Conservation (phyloP, 1,140 invertebrate species). For the Cotesia glomerata region DNA sequence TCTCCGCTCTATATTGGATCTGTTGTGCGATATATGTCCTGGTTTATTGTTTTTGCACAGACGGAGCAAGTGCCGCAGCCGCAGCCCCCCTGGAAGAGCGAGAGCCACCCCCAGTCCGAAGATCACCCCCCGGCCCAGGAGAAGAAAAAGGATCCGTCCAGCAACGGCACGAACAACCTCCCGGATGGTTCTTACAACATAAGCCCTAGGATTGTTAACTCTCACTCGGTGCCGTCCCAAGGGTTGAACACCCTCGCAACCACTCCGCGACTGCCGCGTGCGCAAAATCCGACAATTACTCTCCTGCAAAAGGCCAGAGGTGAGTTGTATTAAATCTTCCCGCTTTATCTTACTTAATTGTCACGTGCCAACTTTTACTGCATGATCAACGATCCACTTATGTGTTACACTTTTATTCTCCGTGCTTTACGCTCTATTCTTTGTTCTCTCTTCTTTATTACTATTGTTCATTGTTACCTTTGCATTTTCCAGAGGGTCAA, state of each 20-base stretch:
- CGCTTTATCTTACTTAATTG: conserved; percentile 11
- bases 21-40: no score
- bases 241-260: conserved; percentile 67
- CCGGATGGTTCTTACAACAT: conserved; percentile 54
- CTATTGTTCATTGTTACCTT: conserved; percentile 33
- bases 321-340: conserved; percentile 54
- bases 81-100: no score
- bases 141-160: conserved; percentile 42
- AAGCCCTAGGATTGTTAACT: conserved; percentile 68
- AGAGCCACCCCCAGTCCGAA: conserved; percentile 55
- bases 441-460: background rate
- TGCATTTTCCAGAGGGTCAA: conserved; percentile 75
- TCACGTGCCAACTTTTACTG: background rate
- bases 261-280: conserved; percentile 70
- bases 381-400: conserved; percentile 10
- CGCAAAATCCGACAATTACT: conserved; percentile 88
- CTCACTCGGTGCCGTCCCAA: conserved; percentile 69
- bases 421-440: conserved; percentile 1
- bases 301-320: conserved; percentile 88
- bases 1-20: no score
- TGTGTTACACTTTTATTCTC: background rate
- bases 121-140: conserved; percentile 54
- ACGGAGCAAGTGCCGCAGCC: conserved; percentile 24
- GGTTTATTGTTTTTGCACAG: conserved; percentile 17
- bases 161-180: conserved; percentile 42